Evolutionary conservation across 2,113 vertebrate genomes (phyloP).

Genomic region (Paramormyrops kingsleyae): DNA sequence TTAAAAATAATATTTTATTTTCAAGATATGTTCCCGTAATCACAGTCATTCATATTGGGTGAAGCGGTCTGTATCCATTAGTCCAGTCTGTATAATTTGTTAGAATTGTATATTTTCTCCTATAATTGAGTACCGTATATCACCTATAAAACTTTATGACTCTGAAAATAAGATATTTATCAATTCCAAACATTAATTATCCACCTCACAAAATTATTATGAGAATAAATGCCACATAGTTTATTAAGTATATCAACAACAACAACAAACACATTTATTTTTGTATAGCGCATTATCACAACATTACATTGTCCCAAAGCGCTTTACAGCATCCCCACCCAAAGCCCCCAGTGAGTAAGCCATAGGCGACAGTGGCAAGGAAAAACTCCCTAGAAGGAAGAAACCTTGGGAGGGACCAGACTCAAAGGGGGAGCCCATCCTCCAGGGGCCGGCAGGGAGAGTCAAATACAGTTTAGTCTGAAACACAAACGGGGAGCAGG

Average conservation of each 20-base stretch:
- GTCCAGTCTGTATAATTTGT: background rate
- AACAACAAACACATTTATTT: too few relatives aligned
- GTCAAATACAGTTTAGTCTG: too few relatives aligned
- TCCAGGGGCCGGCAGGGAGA: too few relatives aligned
- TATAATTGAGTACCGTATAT: background rate
- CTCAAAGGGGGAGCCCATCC: too few relatives aligned
- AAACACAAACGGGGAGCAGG: too few relatives aligned
- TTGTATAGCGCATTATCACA: too few relatives aligned
- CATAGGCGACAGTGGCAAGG: too few relatives aligned
- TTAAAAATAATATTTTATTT: background rate
- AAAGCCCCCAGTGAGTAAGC: too few relatives aligned
- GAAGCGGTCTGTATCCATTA: background rate
- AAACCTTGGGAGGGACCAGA: too few relatives aligned
- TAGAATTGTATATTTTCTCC: background rate
- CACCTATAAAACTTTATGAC: background rate
- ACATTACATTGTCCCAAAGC: too few relatives aligned
- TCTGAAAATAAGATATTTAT: background rate
- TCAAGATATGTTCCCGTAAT: background rate
- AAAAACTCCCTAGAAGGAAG: too few relatives aligned
- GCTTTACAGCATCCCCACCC: too few relatives aligned
- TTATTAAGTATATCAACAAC: background rate
- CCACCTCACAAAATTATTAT: background rate
- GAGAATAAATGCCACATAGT: background rate
- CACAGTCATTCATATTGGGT: background rate
- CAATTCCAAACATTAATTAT: background rate